Evolutionary conservation across 2,888 invertebrate species (phyloP).

Genomic region (Limnephilus marmoratus): DNA sequence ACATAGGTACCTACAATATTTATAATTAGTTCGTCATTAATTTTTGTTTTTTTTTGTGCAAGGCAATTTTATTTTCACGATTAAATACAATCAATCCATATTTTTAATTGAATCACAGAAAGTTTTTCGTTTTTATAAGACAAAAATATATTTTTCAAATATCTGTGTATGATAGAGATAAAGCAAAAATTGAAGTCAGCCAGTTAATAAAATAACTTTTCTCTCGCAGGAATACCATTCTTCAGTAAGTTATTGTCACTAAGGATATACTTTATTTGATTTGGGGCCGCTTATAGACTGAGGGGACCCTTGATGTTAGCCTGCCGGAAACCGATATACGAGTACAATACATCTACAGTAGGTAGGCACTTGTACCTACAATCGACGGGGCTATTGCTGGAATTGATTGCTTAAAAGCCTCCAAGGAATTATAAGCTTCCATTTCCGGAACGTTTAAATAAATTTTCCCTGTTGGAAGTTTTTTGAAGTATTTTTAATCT

Average conservation of each 20-base stretch:
- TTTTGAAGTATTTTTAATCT: too few relatives aligned
- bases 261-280: neutral
- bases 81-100: too few relatives aligned
- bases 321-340: neutral
- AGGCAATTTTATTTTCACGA: too few relatives aligned
- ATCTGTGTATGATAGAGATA: neutral
- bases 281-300: constrained; percentile 7
- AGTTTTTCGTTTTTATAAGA: neutral
- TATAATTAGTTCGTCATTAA: too few relatives aligned
- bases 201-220: constrained; percentile 7
- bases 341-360: neutral
- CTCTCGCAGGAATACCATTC: neutral
- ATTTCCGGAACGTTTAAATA: neutral
- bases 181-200: neutral
- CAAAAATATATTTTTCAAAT: neutral
- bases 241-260: neutral
- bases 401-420: neutral
- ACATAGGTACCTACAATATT: too few relatives aligned
- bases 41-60: too few relatives aligned
- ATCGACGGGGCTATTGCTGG: neutral
- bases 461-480: too few relatives aligned
- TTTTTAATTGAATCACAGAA: neutral
- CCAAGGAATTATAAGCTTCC: neutral
- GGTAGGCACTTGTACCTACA: neutral
- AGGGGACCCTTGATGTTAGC: neutral